Evolutionary conservation across 2,888 invertebrate genomes (phyloP), one percentile per base, ranked within the genome.

Genomic region (Cheilosia scutellata): DNA sequence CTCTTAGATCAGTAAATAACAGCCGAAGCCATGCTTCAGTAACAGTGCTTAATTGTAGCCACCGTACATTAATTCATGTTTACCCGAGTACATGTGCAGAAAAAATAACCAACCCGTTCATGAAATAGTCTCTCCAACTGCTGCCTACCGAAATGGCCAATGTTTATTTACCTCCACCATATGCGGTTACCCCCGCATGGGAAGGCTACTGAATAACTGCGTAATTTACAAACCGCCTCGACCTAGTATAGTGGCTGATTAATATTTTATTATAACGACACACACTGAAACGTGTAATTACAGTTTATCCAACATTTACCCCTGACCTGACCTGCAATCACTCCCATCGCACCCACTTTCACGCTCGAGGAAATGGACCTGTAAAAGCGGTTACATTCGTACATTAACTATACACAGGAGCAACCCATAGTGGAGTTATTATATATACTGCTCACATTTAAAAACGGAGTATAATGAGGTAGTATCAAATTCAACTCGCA

Each of bases 301-400:
- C 80, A 84, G 74, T 79, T 79, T 79, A 84, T 75, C 80, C 58
- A 29, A 49, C 80, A 75, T 80, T 84, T 70, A 84, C 68, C 80
- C 68, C 79, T 80, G 84, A 79, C 68, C 79, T 80, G 84, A 79
- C 84, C 58, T 62, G 62, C 55, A 55, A 51, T 65, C 74, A 57
- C 37, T 58, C 44, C 65, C 42, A 53, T 25, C 65, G 27, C 25
- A 66, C 13, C 58, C 13, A 11, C 27, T 31, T 27, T 27, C 40
- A 53, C 25, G 27, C 11, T 37, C 33, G 37, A 42, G 40, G 58
- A 37, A 37, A 11, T 33, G 40, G 16, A 37, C 27, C 11, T 37
- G 37, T 37, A 49, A 9, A 47, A 29, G 47, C 11, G 20, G 31
- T 37, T 68, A 42, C 71, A 40, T 55, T 71, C 58, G 49, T 63